These are phyloP conservation scores for Cerceris rybyensis DNA, from an alignment of 2,888 invertebrate genomes.

Conservation along the genomic window DNA sequence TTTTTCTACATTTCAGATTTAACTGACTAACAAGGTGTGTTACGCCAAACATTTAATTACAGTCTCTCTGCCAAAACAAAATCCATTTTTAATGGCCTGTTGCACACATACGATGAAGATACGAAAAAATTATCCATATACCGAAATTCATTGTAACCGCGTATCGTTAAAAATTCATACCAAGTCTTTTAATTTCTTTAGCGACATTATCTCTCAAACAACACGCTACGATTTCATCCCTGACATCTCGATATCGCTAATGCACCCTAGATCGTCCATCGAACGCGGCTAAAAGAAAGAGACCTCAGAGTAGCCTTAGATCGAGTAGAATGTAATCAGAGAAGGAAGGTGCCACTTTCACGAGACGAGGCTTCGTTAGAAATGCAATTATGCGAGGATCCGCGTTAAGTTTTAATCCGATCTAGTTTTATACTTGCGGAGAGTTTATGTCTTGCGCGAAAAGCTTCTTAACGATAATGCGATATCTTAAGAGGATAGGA, in stretches of 20 bases:
- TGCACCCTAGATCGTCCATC: neutral
- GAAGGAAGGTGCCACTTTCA: conserved; percentile 27
- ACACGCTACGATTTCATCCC: neutral
- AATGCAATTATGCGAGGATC: conserved; percentile 68
- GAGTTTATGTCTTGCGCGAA: conserved; percentile 69
- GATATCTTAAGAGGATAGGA: conserved; percentile 73
- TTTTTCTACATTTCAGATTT: too few species aligned
- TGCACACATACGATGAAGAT: too few species aligned
- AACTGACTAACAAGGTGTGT: too few species aligned
- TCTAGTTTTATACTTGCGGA: conserved; percentile 67
- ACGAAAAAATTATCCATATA: too few species aligned
- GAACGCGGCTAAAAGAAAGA: neutral
- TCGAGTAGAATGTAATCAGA: conserved; percentile 37
- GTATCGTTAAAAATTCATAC: too few species aligned
- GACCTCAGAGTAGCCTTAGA: neutral
- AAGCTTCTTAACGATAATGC: conserved; percentile 74
- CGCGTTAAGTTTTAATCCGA: conserved; percentile 72
- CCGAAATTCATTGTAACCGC: too few species aligned
- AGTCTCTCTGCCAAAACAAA: too few species aligned
- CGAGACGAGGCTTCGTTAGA: conserved; percentile 38
- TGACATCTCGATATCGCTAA: neutral
- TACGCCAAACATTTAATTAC: too few species aligned
- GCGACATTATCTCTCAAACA: neutral
- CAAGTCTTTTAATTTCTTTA: neutral
- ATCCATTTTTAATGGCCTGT: too few species aligned